Evolutionary conservation across 2,888 invertebrate species (phyloP), one percentile per base, ranked within the genome.

Genomic region (Oligia strigilis): DNA sequence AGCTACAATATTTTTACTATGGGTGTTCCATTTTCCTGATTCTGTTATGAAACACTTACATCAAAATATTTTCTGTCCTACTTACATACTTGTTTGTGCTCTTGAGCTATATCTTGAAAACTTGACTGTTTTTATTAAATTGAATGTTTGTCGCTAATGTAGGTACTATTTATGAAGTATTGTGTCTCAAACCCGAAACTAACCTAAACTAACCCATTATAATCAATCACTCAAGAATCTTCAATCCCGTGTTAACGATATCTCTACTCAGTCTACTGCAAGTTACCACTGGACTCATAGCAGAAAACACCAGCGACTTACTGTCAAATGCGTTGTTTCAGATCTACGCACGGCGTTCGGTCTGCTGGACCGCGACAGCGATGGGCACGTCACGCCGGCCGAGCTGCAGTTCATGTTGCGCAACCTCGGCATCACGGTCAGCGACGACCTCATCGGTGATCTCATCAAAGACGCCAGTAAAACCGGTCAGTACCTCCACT

Each of bases 321-420:
- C 40, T 60, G 9, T 17, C 6, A 11, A 36, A 69, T 81, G 11
- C 46, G 23, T 90, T 88, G 84, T 97, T 97, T 0, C 96, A 98
- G 98, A 98, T 95, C 97, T 98, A 89, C 97, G 98, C 91, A 98
- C 98, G 90, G 98, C 98, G 73, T 98, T 98, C 94, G 98, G 98
- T 83, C 97, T 98, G 84, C 94, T 98, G 94, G 98, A 98, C 95
- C 97, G 98, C 84, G 98, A 98, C 95, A 98, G 98, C 90, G 98
- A 98, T 94, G 98, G 98, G 1, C 97, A 98, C 92, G 98, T 98
- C 88, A 98, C 98, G 72, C 98, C 98, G 1, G 97, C 97, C 72
- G 98, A 98, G 94, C 95, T 98, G 91, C 98, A 98, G 95, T 98
- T 98, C 93, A 98, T 98, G 98, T 97, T 98, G 89, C 97, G 98